Percentiles rank a stretch among this genome's conserved stretches.
phyloP scores from a whole-genome alignment of 2,888 invertebrate species.

The Andricus curvator region DNA sequence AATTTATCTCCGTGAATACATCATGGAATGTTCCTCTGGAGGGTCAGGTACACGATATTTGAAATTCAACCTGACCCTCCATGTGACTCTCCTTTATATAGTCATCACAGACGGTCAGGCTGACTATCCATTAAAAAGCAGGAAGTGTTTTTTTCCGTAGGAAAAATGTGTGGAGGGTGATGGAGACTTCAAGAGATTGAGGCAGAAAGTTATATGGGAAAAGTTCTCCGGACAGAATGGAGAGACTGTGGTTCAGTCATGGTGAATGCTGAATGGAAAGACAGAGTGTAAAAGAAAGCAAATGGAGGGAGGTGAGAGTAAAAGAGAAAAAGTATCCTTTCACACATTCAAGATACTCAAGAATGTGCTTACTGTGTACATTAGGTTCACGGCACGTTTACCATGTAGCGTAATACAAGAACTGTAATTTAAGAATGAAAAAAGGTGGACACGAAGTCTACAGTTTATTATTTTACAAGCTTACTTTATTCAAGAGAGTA shows the following conservation, averaged over 20 bases:
- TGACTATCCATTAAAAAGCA: neutral
- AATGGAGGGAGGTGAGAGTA: slow-evolving; percentile 14
- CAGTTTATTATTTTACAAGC: neutral
- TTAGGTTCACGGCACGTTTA: slow-evolving; percentile 6
- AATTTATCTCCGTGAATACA: too few species aligned
- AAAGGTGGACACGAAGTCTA: neutral
- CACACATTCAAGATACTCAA: slow-evolving; percentile 6
- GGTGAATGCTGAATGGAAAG: slow-evolving; percentile 65
- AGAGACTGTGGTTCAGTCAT: slow-evolving; percentile 69
- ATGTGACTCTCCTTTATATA: too few species aligned
- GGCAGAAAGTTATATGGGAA: slow-evolving; percentile 57
- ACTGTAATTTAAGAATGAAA: neutral
- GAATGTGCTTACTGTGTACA: neutral
- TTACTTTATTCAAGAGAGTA: neutral
- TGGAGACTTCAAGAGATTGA: neutral
- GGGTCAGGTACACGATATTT: too few species aligned
- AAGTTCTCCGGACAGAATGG: slow-evolving; percentile 62
- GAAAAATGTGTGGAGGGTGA: neutral
- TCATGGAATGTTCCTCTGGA: too few species aligned
- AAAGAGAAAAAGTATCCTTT: slow-evolving; percentile 12
- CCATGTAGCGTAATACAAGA: neutral
- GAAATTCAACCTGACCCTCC: too few species aligned
- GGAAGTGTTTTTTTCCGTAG: neutral
- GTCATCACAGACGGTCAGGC: too few species aligned
- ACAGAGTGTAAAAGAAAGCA: slow-evolving; percentile 56